Percentiles rank a stretch among this genome's conserved stretches.
Conservation (phyloP, 1,140 invertebrate genomes). For the Apocrypta bakeri region DNA sequence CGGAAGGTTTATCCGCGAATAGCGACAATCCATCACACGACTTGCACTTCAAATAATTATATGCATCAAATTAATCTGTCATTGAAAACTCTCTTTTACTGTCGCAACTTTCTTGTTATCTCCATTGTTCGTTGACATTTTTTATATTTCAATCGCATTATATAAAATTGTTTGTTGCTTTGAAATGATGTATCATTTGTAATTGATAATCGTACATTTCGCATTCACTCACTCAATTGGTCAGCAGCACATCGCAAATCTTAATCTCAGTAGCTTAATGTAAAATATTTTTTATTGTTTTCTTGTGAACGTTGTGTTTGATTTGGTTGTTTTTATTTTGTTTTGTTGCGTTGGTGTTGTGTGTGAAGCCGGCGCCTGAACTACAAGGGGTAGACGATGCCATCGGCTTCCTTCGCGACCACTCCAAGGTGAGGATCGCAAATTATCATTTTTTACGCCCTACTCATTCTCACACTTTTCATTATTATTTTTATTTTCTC, state of each 20-base stretch:
- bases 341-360: constrained; percentile 76
- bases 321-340: constrained; percentile 75
- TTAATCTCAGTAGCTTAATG: not conserved
- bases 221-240: constrained; percentile 11
- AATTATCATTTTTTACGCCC: constrained; percentile 63
- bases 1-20: not conserved
- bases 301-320: constrained; percentile 74
- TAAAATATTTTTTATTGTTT: constrained; percentile 62
- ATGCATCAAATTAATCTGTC: not conserved
- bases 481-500: constrained; percentile 20
- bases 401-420: constrained; percentile 90
- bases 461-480: constrained; percentile 37
- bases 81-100: not conserved
- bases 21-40: not conserved
- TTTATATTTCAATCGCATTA: no score
- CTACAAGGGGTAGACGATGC: constrained; percentile 91
- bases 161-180: no score
- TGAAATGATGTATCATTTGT: no score
- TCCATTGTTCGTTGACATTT: not conserved
- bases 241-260: constrained; percentile 18
- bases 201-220: not conserved
- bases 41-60: not conserved
- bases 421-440: constrained; percentile 83
- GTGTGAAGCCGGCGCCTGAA: constrained; percentile 83
- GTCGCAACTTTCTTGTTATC: not conserved